Evolutionary conservation across 2,113 vertebrate genomes (phyloP), one percentile per base, ranked within the genome.

Genomic region (Ranitomeya imitator): DNA sequence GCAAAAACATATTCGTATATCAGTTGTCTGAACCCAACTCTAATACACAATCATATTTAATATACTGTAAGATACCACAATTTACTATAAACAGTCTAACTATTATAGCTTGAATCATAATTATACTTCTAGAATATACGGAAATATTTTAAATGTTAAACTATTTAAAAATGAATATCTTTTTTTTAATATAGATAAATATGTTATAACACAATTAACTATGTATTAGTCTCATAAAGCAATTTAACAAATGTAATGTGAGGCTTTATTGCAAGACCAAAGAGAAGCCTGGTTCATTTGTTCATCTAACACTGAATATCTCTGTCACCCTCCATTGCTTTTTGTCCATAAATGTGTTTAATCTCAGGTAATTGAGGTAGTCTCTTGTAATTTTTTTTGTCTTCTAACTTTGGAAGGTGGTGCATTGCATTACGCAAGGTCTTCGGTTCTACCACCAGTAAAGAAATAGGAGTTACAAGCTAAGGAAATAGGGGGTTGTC

Each of bases 361-460:
- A 92, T 95, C 95, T 96, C 95, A 96, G 95, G 95, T 94, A 95
- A 93, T 93, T 91, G 92, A 94, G 92, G 90, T 93, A 78, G 92
- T 92, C 85, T 80, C 90, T 91, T 81, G 16, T 69, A 67, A 57
- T 76, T 79, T 69, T 69, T 15, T 31, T 74, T 15, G 82, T 83
- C 90, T 91, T 93, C 91, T 90, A 89, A 91, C 91, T 78, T 37
- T 74, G 69, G 89, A 90, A 90, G 86, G 65, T 31, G 81, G 88
- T 84, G 73, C 92, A 61, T 26, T 86, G 69, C 67, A 89, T 60
- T 73, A 61, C 85, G 71, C 85, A 87, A 88, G 89, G 82, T 86
- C 60, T 90, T 92, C 91, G 91, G 60, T 90, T 86, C 87, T 87
- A 83, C 77, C 89, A 65, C n/a, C 90, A 18, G 78, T 31, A 45